Conservation (phyloP, 2,797 vertebrate species). For the Scolopax rusticola region DNA sequence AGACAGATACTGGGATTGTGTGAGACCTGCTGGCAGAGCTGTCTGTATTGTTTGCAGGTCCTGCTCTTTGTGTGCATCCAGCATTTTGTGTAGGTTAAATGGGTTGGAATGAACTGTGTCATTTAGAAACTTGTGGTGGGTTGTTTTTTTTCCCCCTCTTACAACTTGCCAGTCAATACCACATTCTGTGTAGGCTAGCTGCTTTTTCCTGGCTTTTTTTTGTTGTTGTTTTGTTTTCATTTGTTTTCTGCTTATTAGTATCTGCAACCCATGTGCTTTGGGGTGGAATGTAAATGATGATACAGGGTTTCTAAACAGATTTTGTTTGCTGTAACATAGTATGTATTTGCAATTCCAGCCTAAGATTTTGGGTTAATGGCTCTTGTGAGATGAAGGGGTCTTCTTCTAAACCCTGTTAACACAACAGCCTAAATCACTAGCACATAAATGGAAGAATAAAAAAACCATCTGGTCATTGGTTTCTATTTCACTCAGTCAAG, state of each 20-base stretch:
- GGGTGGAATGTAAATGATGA: background rate
- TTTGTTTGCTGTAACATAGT: background rate
- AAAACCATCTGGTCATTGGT: background rate
- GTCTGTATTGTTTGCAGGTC: background rate
- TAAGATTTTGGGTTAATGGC: background rate
- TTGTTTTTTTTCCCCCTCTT: background rate
- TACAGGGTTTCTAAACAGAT: background rate
- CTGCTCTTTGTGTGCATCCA: background rate
- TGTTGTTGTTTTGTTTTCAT: background rate
- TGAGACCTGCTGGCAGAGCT: slow-evolving; percentile 4
- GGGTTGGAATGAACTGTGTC: background rate
- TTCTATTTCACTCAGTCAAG: background rate
- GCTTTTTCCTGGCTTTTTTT: background rate
- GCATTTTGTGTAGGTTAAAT: background rate
- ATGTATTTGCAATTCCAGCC: background rate
- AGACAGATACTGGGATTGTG: background rate
- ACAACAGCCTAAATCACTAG: background rate
- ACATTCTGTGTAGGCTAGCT: background rate
- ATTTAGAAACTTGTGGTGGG: background rate
- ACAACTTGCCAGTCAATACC: background rate
- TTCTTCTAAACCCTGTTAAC: background rate
- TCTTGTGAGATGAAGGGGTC: background rate
- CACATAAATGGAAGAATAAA: background rate
- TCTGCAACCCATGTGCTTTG: background rate
- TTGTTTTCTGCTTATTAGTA: background rate